These are phyloP conservation scores for Caenorhabditis auriculariae DNA, from an alignment of 2,888 invertebrate genomes.

Conservation along the genomic window DNA sequence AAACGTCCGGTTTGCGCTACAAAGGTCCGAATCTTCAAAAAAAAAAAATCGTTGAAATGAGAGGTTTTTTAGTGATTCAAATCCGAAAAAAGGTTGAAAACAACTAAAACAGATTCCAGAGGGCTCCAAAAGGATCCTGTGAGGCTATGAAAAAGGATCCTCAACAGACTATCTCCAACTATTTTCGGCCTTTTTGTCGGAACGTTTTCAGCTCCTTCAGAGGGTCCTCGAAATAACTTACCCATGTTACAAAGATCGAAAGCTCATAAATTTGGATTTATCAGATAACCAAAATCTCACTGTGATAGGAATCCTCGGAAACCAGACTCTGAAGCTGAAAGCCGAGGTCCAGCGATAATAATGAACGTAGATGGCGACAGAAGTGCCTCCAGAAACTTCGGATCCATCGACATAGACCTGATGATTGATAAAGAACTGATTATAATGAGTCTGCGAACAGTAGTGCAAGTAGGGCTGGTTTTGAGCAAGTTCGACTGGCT, in stretches of 20 bases:
- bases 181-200: too few relatives aligned
- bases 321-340: constrained; percentile 57
- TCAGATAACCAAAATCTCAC: constrained; percentile 3
- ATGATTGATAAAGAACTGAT: not conserved
- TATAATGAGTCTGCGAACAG: constrained; percentile 20
- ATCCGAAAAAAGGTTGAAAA: too few relatives aligned
- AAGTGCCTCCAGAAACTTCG: constrained; percentile 46
- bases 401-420: constrained; percentile 57
- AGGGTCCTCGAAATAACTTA: too few relatives aligned
- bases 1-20: too few relatives aligned
- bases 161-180: too few relatives aligned
- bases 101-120: too few relatives aligned
- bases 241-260: too few relatives aligned
- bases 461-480: constrained; percentile 56
- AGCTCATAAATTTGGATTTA: not conserved
- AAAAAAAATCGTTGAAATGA: not conserved
- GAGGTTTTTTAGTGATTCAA: not conserved
- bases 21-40: too few relatives aligned
- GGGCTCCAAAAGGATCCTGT: too few relatives aligned
- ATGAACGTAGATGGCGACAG: constrained; percentile 49
- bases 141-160: too few relatives aligned
- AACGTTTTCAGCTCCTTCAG: too few relatives aligned
- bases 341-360: constrained; percentile 41
- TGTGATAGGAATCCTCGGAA: constrained; percentile 52
- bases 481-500: constrained; percentile 54